Conservation (phyloP, 2,113 vertebrate species). For the Hassar affinis region DNA sequence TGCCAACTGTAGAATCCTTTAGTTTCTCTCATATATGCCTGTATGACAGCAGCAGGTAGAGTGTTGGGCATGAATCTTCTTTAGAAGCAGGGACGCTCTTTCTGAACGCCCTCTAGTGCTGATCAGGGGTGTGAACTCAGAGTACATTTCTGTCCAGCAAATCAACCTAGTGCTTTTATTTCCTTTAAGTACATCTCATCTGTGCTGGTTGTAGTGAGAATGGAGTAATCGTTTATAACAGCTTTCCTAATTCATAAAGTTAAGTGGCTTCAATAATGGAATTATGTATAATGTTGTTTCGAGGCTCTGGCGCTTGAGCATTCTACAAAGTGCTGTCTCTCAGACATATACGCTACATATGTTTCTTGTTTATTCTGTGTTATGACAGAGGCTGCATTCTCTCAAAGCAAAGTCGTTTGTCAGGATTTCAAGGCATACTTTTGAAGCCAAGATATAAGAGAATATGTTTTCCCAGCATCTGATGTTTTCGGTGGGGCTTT, state of each 20-base stretch:
- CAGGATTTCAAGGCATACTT: conserved; percentile 33
- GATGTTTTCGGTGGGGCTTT: conserved; percentile 10
- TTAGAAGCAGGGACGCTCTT: neutral
- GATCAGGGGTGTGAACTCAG: neutral
- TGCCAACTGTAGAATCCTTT: neutral
- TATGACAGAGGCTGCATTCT: conserved; percentile 26
- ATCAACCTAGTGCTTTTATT: neutral
- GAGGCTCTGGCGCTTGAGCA: neutral
- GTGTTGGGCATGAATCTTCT: neutral
- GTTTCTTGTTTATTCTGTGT: conserved; percentile 34
- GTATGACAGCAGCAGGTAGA: neutral
- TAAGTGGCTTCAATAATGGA: neutral
- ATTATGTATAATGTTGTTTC: neutral
- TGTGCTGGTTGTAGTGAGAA: neutral
- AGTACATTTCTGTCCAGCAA: neutral
- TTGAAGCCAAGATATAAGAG: neutral
- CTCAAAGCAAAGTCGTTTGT: conserved; percentile 27
- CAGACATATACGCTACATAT: conserved; percentile 2
- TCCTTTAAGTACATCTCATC: neutral
- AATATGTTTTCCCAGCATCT: conserved; percentile 6
- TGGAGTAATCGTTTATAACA: conserved; percentile 1
- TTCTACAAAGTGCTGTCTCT: neutral
- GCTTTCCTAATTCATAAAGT: neutral
- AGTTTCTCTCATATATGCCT: neutral
- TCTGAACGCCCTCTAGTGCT: conserved; percentile 41